phyloP scores from a whole-genome alignment of 2,113 vertebrate species.

The Vulpes lagopus region DNA sequence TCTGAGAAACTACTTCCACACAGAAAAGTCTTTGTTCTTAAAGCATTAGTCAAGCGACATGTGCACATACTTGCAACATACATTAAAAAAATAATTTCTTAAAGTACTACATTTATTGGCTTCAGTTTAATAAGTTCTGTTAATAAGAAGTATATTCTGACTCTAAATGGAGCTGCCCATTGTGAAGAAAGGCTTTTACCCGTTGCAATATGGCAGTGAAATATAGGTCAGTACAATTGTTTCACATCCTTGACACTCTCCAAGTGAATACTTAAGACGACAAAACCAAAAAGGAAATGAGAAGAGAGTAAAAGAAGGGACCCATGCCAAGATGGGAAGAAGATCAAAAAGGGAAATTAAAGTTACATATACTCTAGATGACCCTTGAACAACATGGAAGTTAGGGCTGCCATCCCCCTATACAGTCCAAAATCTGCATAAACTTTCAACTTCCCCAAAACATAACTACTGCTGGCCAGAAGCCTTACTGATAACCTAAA shows the following conservation, averaged over 20 bases:
- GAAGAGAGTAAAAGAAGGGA: neutral
- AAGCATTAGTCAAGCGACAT: neutral
- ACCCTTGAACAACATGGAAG: neutral
- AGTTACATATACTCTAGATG: neutral
- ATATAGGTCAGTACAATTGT: neutral
- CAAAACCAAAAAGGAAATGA: constrained; percentile 1
- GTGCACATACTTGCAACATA: neutral
- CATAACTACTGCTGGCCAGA: neutral
- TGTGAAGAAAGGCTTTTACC: neutral
- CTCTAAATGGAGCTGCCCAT: neutral
- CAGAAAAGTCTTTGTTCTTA: constrained; percentile 3
- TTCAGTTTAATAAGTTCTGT: neutral
- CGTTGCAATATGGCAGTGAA: neutral
- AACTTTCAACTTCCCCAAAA: neutral
- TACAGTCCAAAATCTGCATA: neutral
- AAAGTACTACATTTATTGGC: neutral
- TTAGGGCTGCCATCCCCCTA: neutral
- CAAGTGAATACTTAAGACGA: neutral
- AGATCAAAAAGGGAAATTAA: neutral
- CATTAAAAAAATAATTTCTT: neutral
- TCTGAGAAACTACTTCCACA: neutral
- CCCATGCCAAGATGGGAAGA: neutral
- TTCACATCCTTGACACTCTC: neutral
- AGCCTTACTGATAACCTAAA: neutral
- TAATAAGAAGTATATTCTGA: constrained; percentile 29